These are phyloP conservation scores for human DNA, from an alignment of 2,113 vertebrate species.

Conservation along the genomic window DNA sequence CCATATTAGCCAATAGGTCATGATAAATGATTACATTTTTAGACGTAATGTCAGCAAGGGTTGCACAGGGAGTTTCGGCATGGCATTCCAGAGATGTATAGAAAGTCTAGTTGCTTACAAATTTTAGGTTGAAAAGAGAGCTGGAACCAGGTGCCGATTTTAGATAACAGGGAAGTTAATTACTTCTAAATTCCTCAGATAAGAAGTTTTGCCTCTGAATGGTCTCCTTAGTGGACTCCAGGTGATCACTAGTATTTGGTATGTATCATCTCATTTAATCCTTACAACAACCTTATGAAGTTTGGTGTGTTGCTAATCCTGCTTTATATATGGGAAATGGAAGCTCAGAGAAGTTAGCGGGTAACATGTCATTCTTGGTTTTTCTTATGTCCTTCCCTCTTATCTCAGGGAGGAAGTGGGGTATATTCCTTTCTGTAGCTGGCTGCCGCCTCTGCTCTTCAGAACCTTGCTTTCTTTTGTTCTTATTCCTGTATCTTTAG, in stretches of 20 bases:
- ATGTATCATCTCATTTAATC: neutral
- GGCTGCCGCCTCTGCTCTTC: neutral
- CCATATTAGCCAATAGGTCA: too few species aligned
- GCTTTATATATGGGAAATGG: neutral
- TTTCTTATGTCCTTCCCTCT: slow-evolving; percentile 46
- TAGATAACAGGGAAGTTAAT: too few species aligned
- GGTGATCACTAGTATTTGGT: neutral
- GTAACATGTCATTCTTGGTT: neutral
- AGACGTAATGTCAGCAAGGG: too few species aligned
- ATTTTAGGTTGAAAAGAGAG: too few species aligned
- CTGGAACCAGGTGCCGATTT: too few species aligned
- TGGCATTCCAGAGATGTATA: too few species aligned
- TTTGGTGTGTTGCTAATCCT: neutral
- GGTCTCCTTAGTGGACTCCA: too few species aligned
- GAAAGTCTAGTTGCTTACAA: too few species aligned
- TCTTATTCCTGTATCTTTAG: neutral
- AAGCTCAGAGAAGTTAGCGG: neutral
- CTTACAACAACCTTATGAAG: neutral
- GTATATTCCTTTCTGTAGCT: neutral
- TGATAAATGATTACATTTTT: too few species aligned
- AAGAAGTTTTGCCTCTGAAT: too few species aligned
- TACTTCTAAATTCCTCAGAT: too few species aligned
- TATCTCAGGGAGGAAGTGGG: neutral
- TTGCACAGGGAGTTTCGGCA: too few species aligned
- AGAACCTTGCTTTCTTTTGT: neutral